A percentile compares a stretch with the other conserved stretches of the same genome.
These are phyloP conservation scores for Anolis apletophallus DNA, from an alignment of 2,797 vertebrate species.

Conservation along the genomic window DNA sequence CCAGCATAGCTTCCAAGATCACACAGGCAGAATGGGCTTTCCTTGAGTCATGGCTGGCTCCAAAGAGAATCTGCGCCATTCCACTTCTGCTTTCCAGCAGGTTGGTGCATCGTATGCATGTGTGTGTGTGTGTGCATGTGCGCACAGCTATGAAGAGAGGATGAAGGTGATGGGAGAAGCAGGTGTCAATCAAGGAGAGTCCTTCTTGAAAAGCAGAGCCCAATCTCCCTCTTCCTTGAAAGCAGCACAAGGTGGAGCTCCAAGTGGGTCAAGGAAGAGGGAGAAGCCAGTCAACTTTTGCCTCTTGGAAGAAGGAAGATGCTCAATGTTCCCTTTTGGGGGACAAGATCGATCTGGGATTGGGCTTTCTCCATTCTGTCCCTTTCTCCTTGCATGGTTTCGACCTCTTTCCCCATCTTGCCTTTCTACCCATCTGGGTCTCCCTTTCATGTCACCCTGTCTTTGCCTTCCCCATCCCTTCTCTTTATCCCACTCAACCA, in stretches of 20 bases:
- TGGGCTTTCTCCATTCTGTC: background rate
- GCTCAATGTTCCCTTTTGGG: background rate
- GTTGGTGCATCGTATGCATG: background rate
- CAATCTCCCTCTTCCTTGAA: background rate
- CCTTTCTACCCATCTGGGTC: background rate
- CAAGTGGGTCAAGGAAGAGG: background rate
- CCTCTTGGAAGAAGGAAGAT: background rate
- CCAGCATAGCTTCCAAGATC: no score
- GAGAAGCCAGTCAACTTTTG: background rate
- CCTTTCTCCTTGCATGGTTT: background rate
- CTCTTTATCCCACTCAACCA: no score
- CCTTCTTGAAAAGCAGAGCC: no score
- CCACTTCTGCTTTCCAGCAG: no score
- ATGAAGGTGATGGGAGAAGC: background rate
- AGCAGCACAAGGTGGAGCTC: background rate
- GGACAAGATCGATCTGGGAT: background rate
- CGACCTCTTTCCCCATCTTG: background rate
- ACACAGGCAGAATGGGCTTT: no score
- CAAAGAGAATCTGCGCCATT: no score
- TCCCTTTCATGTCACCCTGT: background rate
- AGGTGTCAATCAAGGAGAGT: background rate
- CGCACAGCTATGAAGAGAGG: no score
- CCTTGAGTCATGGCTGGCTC: no score
- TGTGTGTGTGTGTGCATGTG: no score
- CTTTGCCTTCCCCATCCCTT: background rate